These are phyloP conservation scores for Conus betulinus DNA, from an alignment of 1,140 invertebrate species.

Conservation along the genomic window DNA sequence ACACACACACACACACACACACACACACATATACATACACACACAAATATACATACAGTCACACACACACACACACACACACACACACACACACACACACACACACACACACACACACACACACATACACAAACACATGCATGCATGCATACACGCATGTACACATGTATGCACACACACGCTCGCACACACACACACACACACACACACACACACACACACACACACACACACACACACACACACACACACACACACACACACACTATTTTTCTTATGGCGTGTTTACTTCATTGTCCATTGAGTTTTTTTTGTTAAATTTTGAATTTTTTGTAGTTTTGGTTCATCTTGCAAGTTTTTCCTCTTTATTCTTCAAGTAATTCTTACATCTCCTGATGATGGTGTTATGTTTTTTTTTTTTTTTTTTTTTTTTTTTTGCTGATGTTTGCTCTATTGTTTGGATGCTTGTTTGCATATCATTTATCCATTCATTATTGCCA, in stretches of 20 bases:
- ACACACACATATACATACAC: no score
- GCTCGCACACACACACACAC: background rate
- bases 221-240: background rate
- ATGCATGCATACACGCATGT: background rate
- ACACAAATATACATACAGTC: background rate
- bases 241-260: background rate
- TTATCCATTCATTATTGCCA: background rate
- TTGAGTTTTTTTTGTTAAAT: background rate
- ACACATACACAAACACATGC: background rate
- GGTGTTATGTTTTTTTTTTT: no score
- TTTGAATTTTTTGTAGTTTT: no score
- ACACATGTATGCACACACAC: constrained; percentile 8
- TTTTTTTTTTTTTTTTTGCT: no score
- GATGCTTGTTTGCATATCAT: background rate
- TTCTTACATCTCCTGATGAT: background rate
- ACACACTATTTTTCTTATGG: background rate
- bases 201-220: background rate
- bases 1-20: no score
- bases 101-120: no score
- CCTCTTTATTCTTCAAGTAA: background rate
- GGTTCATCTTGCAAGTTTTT: background rate
- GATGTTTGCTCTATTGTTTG: background rate
- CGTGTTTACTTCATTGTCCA: background rate
- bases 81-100: background rate
- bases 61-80: constrained; percentile 15